Evolutionary conservation across 2,888 invertebrate species (phyloP).

Genomic region (Monochamus alternatus): DNA sequence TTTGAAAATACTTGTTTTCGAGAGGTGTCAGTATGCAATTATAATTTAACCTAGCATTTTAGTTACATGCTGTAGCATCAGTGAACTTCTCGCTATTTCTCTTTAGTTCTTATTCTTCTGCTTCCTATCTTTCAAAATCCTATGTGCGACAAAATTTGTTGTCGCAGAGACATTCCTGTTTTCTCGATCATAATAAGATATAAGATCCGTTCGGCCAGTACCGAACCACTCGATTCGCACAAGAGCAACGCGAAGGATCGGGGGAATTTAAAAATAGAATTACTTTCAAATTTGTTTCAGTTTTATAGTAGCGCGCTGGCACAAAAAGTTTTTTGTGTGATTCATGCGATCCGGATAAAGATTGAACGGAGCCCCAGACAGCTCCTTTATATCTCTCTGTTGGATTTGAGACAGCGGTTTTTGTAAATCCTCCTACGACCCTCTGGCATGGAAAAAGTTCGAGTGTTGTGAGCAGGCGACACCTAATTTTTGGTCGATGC

Average conservation of each 20-base stretch:
- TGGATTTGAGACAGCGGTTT: not conserved
- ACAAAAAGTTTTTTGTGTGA: conserved; percentile 4
- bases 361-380: not conserved
- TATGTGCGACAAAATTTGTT: not conserved
- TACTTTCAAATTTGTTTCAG: conserved; percentile 20
- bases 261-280: conserved; percentile 7
- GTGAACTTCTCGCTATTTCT: too few species aligned
- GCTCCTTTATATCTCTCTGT: not conserved
- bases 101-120: too few species aligned
- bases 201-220: not conserved
- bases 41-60: too few species aligned
- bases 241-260: not conserved
- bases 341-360: conserved; percentile 3
- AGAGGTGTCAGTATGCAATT: too few species aligned
- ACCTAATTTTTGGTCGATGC: not conserved
- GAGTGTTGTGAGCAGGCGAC: not conserved
- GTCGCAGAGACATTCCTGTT: not conserved
- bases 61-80: too few species aligned
- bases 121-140: too few species aligned
- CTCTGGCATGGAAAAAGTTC: not conserved
- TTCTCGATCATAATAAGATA: conserved; percentile 12
- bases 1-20: too few species aligned
- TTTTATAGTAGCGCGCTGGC: not conserved
- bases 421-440: not conserved
- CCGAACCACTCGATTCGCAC: conserved; percentile 7